phyloP scores from a whole-genome alignment of 2,888 invertebrate genomes.

The Xanthorhoe spadicearia region DNA sequence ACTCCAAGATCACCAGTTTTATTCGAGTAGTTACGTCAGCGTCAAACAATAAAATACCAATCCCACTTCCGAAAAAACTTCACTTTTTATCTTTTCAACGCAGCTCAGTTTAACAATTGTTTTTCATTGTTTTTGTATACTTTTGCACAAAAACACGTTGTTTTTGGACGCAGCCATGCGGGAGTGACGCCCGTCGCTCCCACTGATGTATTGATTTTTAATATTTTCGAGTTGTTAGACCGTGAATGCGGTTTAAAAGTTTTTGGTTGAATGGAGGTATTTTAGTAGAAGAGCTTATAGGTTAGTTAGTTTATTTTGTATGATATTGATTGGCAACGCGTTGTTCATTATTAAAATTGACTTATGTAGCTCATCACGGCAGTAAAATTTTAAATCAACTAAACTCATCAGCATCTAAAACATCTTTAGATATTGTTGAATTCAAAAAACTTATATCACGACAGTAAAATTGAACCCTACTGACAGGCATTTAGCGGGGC shows the following conservation, averaged over 20 bases:
- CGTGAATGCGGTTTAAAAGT: conserved; percentile 8
- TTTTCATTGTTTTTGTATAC: conserved; percentile 44
- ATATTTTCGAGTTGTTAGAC: conserved; percentile 42
- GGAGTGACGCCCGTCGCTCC: conserved; percentile 54
- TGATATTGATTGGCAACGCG: too few species aligned
- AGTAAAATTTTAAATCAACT: too few species aligned
- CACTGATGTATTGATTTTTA: conserved; percentile 51
- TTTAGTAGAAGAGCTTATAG: not conserved
- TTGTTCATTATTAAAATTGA: too few species aligned
- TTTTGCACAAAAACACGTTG: conserved; percentile 47
- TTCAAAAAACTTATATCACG: not conserved
- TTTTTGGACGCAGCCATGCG: conserved; percentile 49
- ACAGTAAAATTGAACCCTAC: conserved; percentile 24
- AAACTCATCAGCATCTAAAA: too few species aligned
- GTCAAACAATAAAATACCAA: conserved; percentile 39
- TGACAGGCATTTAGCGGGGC: conserved; percentile 36
- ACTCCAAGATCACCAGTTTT: conserved; percentile 21
- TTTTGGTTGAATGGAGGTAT: not conserved
- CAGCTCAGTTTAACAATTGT: conserved; percentile 43
- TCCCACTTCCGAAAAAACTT: conserved; percentile 38
- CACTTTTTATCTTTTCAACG: conserved; percentile 42
- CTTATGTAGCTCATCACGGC: too few species aligned
- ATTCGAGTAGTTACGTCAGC: conserved; percentile 33
- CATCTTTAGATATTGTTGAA: not conserved
- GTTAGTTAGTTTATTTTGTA: too few species aligned